Evolutionary conservation across 2,797 vertebrate genomes (phyloP), one percentile per base, ranked within the genome.

Genomic region (Mareca strepera): DNA sequence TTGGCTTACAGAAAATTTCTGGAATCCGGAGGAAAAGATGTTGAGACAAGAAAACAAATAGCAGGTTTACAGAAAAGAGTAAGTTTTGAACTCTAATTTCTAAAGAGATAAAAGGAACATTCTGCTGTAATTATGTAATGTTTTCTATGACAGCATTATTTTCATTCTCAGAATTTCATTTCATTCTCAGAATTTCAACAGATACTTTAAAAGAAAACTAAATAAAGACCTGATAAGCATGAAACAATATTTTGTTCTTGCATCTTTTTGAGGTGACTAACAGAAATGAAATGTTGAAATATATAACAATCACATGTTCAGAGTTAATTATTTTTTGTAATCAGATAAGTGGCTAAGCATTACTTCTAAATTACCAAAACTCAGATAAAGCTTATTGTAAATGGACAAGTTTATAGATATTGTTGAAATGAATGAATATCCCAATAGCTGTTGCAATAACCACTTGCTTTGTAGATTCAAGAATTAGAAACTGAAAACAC

Each of bases 1-100:
- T 97, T 99, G 97, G 99, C 99, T 70, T 99, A 99, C 97, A 99
- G 99, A 98, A 99, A 99, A 97, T 99, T 99, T 96, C 98, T 99
- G 96, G 99, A 99, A 97, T 99, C 99, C 0, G 99, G 99, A 95
- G 99, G 99, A 95, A 99, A 99, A 98, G 99, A 99, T 50, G 99
- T 99, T 88, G 99, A 99, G 93, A 99, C 99, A 52, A 98, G 99
- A 97, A 99, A 99, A 97, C 99, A 99, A 98, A 99, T 99, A 66
- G 99, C 99, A 92, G 98, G 96, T 60, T 98, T 99, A 77, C 99
- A 99, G 97, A 99, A 99, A 97, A 98, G 99, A 98, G 99, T 99
- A 98, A 92, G 99, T 96, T 93, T 77, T 90, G 55, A 50, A 58
- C 44, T 50, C 14, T 25, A 12, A 35, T 82, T 81, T 74, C 26